A percentile compares a stretch with the other conserved stretches of the same genome.
Conservation (phyloP, 2,888 invertebrate species). For the Thelaira solivaga region DNA sequence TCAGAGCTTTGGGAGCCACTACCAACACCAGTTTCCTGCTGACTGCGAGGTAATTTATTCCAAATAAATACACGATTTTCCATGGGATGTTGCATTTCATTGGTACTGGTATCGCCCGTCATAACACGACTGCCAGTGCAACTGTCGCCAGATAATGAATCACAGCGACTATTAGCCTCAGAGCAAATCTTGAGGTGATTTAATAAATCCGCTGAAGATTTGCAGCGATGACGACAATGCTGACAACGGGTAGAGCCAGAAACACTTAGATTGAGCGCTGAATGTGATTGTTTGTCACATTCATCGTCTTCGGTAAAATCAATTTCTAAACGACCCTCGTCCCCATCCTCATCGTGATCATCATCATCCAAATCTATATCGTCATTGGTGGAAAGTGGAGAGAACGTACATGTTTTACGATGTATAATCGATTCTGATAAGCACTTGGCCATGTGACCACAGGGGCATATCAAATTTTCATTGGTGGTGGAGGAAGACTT, state of each 20-base stretch:
- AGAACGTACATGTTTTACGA: slow-evolving; percentile 81
- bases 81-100: slow-evolving; percentile 83
- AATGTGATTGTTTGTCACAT: slow-evolving; percentile 74
- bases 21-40: slow-evolving; percentile 57
- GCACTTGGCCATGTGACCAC: slow-evolving; percentile 88
- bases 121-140: slow-evolving; percentile 70
- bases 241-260: slow-evolving; percentile 88
- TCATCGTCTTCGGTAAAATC: slow-evolving; percentile 73
- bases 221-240: slow-evolving; percentile 90
- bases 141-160: slow-evolving; percentile 74
- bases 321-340: slow-evolving; percentile 72
- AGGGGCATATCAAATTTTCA: slow-evolving; percentile 83
- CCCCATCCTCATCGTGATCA: slow-evolving; percentile 69
- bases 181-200: slow-evolving; percentile 86
- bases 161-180: slow-evolving; percentile 78
- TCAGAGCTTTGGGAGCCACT: slow-evolving; percentile 64
- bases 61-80: slow-evolving; percentile 89
- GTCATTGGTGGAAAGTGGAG: slow-evolving; percentile 70
- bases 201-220: slow-evolving; percentile 87
- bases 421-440: slow-evolving; percentile 89
- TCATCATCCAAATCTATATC: slow-evolving; percentile 70
- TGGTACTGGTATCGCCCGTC: slow-evolving; percentile 66
- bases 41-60: slow-evolving; percentile 81
- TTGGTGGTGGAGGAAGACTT: slow-evolving; percentile 84
- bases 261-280: slow-evolving; percentile 77